Conservation (phyloP, 2,797 vertebrate genomes). For the Jordanella pulchra region DNA sequence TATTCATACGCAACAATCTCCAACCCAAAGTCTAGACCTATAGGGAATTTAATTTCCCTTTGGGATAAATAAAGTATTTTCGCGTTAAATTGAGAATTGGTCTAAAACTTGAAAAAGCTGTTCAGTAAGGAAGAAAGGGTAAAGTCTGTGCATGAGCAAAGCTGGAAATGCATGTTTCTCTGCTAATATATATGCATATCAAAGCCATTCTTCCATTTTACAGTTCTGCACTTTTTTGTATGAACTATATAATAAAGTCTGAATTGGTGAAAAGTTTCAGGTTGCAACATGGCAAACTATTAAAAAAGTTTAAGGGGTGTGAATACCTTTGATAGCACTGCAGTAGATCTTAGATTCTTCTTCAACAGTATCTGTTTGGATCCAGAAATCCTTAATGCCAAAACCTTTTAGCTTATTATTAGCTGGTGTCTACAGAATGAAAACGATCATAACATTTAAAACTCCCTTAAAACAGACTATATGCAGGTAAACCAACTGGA, state of each 20-base stretch:
- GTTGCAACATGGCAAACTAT: background rate
- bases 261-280: background rate
- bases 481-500: background rate
- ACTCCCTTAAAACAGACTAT: background rate
- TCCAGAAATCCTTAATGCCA: slow-evolving; percentile 7
- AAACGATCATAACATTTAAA: slow-evolving; percentile 40
- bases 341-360: slow-evolving; percentile 43
- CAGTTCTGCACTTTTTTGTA: background rate
- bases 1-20: background rate
- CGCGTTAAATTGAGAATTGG: background rate
- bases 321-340: slow-evolving; percentile 2
- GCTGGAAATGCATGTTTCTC: background rate
- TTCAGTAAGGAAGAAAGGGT: background rate
- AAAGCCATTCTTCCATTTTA: background rate
- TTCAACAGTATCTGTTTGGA: slow-evolving; percentile 19
- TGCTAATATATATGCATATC: background rate
- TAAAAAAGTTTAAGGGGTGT: background rate
- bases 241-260: background rate
- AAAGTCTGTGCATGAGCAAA: background rate
- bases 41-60: too few relatives aligned
- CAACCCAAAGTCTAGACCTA: background rate
- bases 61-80: too few relatives aligned
- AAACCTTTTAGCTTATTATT: slow-evolving; percentile 54
- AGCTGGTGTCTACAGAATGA: slow-evolving; percentile 46
- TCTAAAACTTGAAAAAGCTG: background rate